Evolutionary conservation across 1,140 invertebrate genomes (phyloP).

Genomic region (Uloborus diversus): DNA sequence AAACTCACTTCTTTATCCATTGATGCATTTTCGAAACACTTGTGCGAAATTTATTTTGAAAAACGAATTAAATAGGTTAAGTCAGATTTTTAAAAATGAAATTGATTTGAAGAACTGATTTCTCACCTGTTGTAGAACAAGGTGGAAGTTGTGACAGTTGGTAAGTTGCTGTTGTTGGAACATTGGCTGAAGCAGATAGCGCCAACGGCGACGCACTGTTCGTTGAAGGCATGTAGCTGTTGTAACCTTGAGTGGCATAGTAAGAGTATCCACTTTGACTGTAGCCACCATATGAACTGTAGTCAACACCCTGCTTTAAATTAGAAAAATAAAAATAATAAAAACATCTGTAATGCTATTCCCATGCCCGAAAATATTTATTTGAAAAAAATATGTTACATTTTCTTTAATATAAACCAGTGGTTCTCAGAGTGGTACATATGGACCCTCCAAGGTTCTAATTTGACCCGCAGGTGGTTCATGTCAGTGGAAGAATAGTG

Average conservation of each 20-base stretch:
- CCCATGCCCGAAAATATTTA: too few species aligned
- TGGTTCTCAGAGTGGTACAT: too few species aligned
- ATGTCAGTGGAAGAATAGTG: too few species aligned
- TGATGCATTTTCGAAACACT: too few species aligned
- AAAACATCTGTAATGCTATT: too few species aligned
- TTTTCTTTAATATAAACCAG: too few species aligned
- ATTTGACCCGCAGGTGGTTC: too few species aligned
- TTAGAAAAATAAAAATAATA: background rate
- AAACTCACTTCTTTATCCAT: too few species aligned
- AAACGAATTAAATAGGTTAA: too few species aligned
- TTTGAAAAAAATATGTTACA: too few species aligned
- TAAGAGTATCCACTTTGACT: conserved; percentile 61
- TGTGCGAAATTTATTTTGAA: too few species aligned
- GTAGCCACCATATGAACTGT: conserved; percentile 59
- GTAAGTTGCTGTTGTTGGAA: conserved; percentile 60
- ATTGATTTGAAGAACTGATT: background rate
- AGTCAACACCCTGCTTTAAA: conserved; percentile 58
- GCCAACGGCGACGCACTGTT: conserved; percentile 59
- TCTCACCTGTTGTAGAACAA: conserved; percentile 60
- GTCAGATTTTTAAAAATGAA: background rate
- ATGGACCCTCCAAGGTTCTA: too few species aligned
- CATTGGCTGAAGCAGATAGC: conserved; percentile 57
- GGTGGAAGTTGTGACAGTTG: conserved; percentile 59
- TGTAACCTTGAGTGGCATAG: conserved; percentile 58
- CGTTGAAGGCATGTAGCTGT: conserved; percentile 58